Base-by-base conservation (phyloP, 1,140 invertebrate genomes). In the Listronotus bonariensis region DNA sequence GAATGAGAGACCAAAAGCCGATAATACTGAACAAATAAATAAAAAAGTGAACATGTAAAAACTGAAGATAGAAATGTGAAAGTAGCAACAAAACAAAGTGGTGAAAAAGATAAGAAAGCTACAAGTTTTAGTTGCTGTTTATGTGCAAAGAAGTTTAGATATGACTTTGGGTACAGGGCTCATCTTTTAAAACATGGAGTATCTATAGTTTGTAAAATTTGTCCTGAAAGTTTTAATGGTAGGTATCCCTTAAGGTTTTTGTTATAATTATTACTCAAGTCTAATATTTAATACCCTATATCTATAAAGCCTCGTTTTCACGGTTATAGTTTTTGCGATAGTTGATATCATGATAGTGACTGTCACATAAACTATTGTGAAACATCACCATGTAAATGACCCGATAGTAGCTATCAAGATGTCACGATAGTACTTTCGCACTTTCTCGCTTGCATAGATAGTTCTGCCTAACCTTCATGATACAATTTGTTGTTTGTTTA, bases 111-210 rank as follows among this genome's bases (percentile, higher is more conserved):
- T 10, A 36, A 36, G 34, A 55, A 55, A 55, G 26, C 12, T n/a
- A 10, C n/a, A 4, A 55, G 42, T 11, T 49, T 36, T n/a, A 52
- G 15, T 34, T 76, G 74, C 58, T 38, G 40, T 14, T 38, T 69
- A 42, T 76, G 74, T 68, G 52, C 46, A 2, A 71, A 68, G 60
- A 57, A 53, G 41, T 76, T 76, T 63, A 65, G 56, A 45, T 61
- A 61, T 43, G 60, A 70, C 48, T 62, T 45, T 36, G 42, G 58
- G 46, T 66, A 69, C 11, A 68, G 66, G 31, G 54, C 62, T 18
- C 74, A 76, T 67, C 48, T 66, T 34, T 11, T 68, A 10, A 76
- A 73, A 66, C 74, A 76, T 65, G 65, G 61, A 9, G 68, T 67
- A 48, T 70, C 53, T 53, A 12, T 66, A 18, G 59, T 61, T 26